phyloP scores from a whole-genome alignment of 2,797 vertebrate species.

The Acridotheres tristis region DNA sequence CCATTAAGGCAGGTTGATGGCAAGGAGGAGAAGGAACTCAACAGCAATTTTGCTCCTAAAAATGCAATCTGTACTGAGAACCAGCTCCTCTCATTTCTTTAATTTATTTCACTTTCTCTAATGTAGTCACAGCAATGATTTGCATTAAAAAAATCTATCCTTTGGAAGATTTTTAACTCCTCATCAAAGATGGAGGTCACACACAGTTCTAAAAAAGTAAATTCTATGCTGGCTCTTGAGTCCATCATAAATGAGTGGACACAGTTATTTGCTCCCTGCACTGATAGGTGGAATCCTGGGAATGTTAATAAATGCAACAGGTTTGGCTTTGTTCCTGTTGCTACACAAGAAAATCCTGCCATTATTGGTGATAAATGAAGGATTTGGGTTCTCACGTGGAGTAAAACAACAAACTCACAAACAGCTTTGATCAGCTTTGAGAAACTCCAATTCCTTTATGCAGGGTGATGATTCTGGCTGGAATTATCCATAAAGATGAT shows the following conservation, averaged over 20 bases:
- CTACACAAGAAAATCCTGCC: not conserved
- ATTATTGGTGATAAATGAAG: not conserved
- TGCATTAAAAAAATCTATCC: not conserved
- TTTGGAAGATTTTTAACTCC: not conserved
- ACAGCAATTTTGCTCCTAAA: not conserved
- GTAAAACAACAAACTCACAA: not conserved
- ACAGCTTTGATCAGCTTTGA: not conserved
- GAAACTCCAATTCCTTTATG: not conserved
- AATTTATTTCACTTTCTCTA: not conserved
- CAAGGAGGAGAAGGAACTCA: not conserved
- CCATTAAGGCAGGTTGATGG: not conserved
- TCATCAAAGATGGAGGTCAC: not conserved
- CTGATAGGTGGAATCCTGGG: not conserved
- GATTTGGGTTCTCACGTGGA: not conserved
- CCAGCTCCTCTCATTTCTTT: not conserved
- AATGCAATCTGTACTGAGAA: not conserved
- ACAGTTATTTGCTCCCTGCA: not conserved
- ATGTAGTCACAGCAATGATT: not conserved
- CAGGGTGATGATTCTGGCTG: not conserved
- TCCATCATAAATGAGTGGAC: not conserved
- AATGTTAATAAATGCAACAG: not conserved
- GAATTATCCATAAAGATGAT: not conserved
- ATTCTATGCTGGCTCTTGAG: not conserved
- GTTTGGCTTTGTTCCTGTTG: not conserved
- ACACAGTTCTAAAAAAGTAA: not conserved